Evolutionary conservation across 2,797 vertebrate species (phyloP), one percentile per base, ranked within the genome.

Genomic region (Crypturellus tataupa): DNA sequence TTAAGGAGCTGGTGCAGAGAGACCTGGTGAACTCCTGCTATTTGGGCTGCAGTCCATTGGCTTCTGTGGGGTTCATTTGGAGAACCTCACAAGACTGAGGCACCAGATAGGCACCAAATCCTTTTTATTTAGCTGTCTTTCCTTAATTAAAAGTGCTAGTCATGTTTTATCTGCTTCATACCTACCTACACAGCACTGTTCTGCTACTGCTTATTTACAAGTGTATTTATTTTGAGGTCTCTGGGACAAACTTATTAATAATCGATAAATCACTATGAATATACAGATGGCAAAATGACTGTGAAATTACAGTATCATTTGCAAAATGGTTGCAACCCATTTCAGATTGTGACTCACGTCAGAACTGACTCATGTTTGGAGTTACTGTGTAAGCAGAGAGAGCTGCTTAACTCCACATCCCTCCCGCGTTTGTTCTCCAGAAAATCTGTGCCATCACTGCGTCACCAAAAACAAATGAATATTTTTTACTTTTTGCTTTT

Each of bases 291-390:
- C 35, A 80, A 62, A 83, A 56, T 19, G 10, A 89, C 77, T 78
- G 65, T 53, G 80, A 80, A 87, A 60, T 46, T 91, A 19, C 1
- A 75, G n/a, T 60, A 55, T 70, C n/a, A 21, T 68, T 13, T 62
- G 49, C 3, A 8, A 25, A 59, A 60, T 40, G 60, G 18, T n/a
- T 80, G 44, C 64, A 46, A 0, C 9, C 40, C 47, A 14, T 92
- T 87, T 80, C 69, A 71, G 25, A 20, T 64, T 75, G 77, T 93
- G 80, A 70, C 63, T 96, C 73, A 58, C 39, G 78, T 76, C 53
- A 87, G 62, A 83, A 40, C 25, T 85, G 80, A 65, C 25, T 93
- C 68, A 58, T 47, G 68, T 18, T 53, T 80, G 58, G 53, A 75
- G 31, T 67, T 85, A 35, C 23, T 64, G n/a, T 80, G 10, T 64